Evolutionary conservation across 92 coral and sea anemone species (phyloP), one percentile per base, ranked within the genome.

Genomic region (Blastomussa wellsi): DNA sequence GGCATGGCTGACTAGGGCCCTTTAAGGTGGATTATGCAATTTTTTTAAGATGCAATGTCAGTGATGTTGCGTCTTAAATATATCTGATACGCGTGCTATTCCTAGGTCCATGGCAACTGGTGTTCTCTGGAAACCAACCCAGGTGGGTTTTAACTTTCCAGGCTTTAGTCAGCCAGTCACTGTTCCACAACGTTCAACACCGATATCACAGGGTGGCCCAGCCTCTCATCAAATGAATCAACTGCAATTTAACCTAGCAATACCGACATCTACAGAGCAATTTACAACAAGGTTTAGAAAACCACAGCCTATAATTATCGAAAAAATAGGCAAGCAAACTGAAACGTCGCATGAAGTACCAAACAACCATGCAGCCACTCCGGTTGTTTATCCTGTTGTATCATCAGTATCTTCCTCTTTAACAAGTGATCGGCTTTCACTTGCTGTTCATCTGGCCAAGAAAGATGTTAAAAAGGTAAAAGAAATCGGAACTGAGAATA

Each of bases 391-490:
- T 83, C 88, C 78, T 74, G 71, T 68, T 57, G 47, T 41, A 76
- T 69, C 70, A 1, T 87, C 93, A 32, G 93, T 73, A n/a, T 79
- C 89, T 29, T 93, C 94, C 16, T 91, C 96, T 26, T 55, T 93
- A 39, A 88, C 97, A 53, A 91, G 95, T 82, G 95, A 95, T 31
- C 93, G 95, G 29, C 86, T 97, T 47, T 92, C 95, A 10, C 84
- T 95, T 75, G 99, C 99, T 36, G 90, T 97, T 57, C 95, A 91
- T 60, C 90, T 97, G 65, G 99, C 99, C 14, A 97, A 87, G 78
- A 93, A 92, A 78, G 99, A 97, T 68, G 88, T 95, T 17, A 94
- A 82, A 67, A 94, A 90, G 76, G 88, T 93, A 22, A 95, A 85
- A 74, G 81, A 94, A 49, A 64, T 80, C 42, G 87, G 91, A 39